These are phyloP conservation scores for Leptatherina wallacei DNA, from an alignment of 2,797 vertebrate genomes.

Conservation along the genomic window DNA sequence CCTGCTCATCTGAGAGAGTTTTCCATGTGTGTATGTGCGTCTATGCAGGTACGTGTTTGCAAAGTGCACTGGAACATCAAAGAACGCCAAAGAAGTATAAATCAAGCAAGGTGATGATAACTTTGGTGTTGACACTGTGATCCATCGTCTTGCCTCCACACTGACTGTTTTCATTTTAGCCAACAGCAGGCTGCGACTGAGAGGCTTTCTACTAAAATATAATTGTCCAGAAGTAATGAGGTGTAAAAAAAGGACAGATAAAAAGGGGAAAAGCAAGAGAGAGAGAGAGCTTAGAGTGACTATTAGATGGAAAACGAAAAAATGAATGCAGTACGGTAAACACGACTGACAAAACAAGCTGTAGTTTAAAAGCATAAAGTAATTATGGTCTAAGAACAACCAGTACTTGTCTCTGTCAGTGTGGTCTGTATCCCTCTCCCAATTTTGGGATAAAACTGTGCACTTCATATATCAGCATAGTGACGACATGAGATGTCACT, in stretches of 20 bases:
- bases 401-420: not conserved
- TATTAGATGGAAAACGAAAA: slow-evolving; percentile 58
- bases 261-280: slow-evolving; percentile 53
- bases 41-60: slow-evolving; percentile 31
- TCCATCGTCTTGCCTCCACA: slow-evolving; percentile 68
- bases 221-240: slow-evolving; percentile 86
- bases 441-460: not conserved
- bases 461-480: not conserved
- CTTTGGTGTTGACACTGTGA: slow-evolving; percentile 76
- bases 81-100: slow-evolving; percentile 65
- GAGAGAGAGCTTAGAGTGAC: slow-evolving; percentile 39
- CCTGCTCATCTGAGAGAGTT: slow-evolving; percentile 60
- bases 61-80: slow-evolving; percentile 39
- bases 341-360: slow-evolving; percentile 65
- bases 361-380: slow-evolving; percentile 44
- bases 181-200: slow-evolving; percentile 69
- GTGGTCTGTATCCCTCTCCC: not conserved
- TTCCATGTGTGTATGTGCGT: slow-evolving; percentile 33
- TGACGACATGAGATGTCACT: not conserved
- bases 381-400: slow-evolving; percentile 39
- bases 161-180: slow-evolving; percentile 79
- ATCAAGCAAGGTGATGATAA: slow-evolving; percentile 82
- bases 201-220: slow-evolving; percentile 76
- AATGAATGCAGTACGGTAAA: slow-evolving; percentile 59
- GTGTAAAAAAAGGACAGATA: slow-evolving; percentile 75